Percentiles rank a stretch among this genome's conserved stretches.
Conservation (phyloP, 2,888 invertebrate genomes). For the Cataglyphis altisquamis region DNA sequence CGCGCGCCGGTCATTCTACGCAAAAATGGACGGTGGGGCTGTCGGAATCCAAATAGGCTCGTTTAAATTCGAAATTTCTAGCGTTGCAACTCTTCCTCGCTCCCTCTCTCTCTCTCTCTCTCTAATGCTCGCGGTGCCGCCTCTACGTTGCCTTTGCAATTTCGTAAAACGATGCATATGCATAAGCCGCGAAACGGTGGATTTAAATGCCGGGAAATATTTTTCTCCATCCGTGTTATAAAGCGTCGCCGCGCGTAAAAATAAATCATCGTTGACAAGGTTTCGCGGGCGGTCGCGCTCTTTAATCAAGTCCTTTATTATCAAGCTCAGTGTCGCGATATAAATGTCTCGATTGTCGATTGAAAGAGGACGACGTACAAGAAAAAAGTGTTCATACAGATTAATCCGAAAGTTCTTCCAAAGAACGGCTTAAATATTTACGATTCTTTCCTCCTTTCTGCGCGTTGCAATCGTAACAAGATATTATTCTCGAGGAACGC, state of each 20-base stretch:
- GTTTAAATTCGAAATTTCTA: constrained; percentile 58
- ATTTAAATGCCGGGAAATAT: constrained; percentile 55
- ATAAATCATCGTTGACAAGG: constrained; percentile 50
- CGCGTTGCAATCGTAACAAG: neutral
- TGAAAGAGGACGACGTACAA: neutral
- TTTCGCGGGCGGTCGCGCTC: constrained; percentile 16
- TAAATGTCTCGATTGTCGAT: constrained; percentile 31
- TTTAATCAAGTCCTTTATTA: constrained; percentile 43
- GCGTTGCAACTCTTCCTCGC: neutral
- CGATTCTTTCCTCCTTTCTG: neutral
- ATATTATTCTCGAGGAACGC: neutral
- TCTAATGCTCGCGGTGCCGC: neutral
- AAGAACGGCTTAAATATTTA: neutral
- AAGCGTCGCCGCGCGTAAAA: constrained; percentile 42
- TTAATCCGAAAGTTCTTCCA: neutral
- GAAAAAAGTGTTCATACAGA: neutral
- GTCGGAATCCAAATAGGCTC: constrained; percentile 56
- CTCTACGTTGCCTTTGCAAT: constrained; percentile 49
- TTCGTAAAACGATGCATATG: constrained; percentile 58
- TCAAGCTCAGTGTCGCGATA: neutral
- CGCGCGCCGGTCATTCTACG: constrained; percentile 36
- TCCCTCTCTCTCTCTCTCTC: neutral
- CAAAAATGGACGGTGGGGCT: constrained; percentile 42
- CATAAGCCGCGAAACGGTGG: constrained; percentile 54
- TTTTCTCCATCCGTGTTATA: constrained; percentile 48